phyloP scores from a whole-genome alignment of 2,888 invertebrate species.

The Leptopilina syphax region DNA sequence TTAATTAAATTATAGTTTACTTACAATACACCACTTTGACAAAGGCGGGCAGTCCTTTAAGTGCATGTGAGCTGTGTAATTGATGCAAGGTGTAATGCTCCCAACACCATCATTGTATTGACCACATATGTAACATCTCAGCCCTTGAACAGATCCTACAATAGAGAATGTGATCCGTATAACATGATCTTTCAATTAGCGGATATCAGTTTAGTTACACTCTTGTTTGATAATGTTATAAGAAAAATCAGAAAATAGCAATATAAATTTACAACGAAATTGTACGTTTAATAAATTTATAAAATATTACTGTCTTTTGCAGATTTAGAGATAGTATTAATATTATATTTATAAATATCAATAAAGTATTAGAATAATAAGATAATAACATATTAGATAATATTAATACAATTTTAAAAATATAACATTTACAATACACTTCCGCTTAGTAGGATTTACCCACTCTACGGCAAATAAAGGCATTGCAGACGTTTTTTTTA shows the following conservation, averaged over 20 bases:
- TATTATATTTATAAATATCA: no score
- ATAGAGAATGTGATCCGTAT: slow-evolving; percentile 46
- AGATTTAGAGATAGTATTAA: no score
- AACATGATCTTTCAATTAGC: slow-evolving; percentile 33
- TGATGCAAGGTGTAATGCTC: slow-evolving; percentile 90
- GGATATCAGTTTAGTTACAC: background rate
- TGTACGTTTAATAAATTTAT: background rate
- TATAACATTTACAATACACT: no score
- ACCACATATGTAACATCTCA: slow-evolving; percentile 88
- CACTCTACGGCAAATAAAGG: no score
- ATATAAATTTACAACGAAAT: background rate
- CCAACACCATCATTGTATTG: slow-evolving; percentile 92
- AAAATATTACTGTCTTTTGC: background rate
- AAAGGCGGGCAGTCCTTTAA: slow-evolving; percentile 83
- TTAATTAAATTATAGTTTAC: slow-evolving; percentile 72
- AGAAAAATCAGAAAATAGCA: background rate
- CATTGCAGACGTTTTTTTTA: no score
- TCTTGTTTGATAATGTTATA: background rate
- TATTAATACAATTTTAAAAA: no score
- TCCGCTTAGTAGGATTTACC: no score
- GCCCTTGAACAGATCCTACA: slow-evolving; percentile 76
- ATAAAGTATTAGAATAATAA: no score
- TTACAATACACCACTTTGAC: slow-evolving; percentile 87
- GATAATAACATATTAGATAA: no score
- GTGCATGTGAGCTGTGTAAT: slow-evolving; percentile 83